Percentiles rank a stretch among this genome's conserved stretches.
Evolutionary conservation across 2,797 vertebrate species (phyloP).

Genomic region (Chrysocyon brachyurus): DNA sequence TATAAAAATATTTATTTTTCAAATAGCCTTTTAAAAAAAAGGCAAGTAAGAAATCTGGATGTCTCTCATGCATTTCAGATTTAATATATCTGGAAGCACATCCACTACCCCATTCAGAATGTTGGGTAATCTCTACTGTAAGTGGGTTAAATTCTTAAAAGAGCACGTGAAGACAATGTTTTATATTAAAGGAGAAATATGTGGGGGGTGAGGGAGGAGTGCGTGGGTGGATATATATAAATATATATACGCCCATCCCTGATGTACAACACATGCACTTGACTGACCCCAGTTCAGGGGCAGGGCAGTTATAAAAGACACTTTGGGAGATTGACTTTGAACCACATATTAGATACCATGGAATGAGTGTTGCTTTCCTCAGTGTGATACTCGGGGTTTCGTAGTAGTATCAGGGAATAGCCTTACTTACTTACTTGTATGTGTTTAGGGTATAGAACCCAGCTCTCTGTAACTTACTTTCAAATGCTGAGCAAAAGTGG

Average conservation of each 20-base stretch:
- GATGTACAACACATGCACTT: background rate
- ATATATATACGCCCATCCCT: too few species aligned
- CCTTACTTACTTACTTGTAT: background rate
- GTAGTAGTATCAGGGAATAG: background rate
- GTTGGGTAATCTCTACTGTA: background rate
- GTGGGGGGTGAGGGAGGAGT: background rate
- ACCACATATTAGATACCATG: background rate
- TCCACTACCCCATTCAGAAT: background rate
- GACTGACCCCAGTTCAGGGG: background rate
- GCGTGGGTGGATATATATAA: too few species aligned
- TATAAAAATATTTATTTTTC: constrained; percentile 56
- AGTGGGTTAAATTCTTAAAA: background rate
- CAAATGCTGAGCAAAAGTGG: background rate
- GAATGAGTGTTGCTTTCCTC: background rate
- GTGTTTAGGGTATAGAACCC: background rate
- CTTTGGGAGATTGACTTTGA: background rate
- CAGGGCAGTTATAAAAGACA: background rate
- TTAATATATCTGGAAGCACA: constrained; percentile 10
- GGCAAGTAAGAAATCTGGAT: constrained; percentile 1
- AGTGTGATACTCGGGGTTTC: background rate
- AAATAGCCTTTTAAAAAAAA: constrained; percentile 10
- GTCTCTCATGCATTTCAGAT: background rate
- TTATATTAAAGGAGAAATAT: background rate
- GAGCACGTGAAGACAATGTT: background rate
- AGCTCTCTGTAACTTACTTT: too few species aligned